Base-by-base conservation (phyloP, 2,888 invertebrate species). In the Stegophylla sp. region DNA sequence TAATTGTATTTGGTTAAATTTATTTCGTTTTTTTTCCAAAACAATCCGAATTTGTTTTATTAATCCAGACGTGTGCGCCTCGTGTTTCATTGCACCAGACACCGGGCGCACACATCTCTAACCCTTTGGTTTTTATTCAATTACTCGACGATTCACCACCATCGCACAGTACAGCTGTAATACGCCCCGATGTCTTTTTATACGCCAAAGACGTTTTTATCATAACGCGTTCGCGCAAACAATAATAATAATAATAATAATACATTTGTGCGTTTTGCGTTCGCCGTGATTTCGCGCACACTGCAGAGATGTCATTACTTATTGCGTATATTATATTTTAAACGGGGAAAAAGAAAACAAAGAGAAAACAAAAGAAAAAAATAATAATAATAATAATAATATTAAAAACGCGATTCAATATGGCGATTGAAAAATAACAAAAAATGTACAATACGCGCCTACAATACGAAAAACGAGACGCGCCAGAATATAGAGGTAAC, bases 11-110 rank as follows among this genome's bases (percentile, higher is more conserved):
- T n/a, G n/a, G n/a, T n/a, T n/a, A n/a, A n/a, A n/a, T n/a, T n/a
- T n/a, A n/a, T n/a, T n/a, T n/a, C n/a, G n/a, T 73, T 63, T 61
- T 61, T 53, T 4, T 41, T 23, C 41, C 15, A 23, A 34, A 67
- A 77, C 45, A 75, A 59, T 59, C 20, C 10, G 9, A 45, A 45
- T 69, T 69, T 48, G 9, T 69, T 67, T 69, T 23, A 77, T 61
- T 45, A 48, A 59, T n/a, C 28, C 17, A 23, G 56, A 77, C 59
- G 26, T 23, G 28, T 23, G 17, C 23, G 17, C 53, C 0, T 53
- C 41, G 53, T 53, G 66, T 59, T 43, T 26, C 45, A 13, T 61
- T n/a, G n/a, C n/a, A n/a, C n/a, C n/a, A n/a, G n/a, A n/a, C n/a
- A n/a, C n/a, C n/a, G n/a, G n/a, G n/a, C n/a, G n/a, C 61, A 28